These are phyloP conservation scores for Sebastes schlegelii DNA, from an alignment of 2,113 vertebrate genomes.

Conservation along the genomic window DNA sequence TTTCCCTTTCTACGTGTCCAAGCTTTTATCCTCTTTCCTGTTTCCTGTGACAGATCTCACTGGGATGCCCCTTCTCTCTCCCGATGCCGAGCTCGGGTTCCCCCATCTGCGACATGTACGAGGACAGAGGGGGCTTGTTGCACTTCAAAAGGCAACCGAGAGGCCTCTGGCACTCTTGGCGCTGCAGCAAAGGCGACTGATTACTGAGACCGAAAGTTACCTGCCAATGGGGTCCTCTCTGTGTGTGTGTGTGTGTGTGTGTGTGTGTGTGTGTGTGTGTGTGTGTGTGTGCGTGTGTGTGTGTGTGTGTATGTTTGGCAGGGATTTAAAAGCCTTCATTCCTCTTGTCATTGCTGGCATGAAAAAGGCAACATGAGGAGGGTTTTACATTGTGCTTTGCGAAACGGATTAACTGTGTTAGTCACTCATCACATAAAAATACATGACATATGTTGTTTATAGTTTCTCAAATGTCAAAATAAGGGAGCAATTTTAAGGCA, in stretches of 20 bases:
- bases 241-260: constrained; percentile 11
- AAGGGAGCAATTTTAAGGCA: neutral
- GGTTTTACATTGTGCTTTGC: constrained; percentile 40
- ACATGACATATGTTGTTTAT: neutral
- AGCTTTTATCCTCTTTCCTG: constrained; percentile 51
- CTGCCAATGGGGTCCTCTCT: constrained; percentile 56
- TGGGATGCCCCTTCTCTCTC: constrained; percentile 64
- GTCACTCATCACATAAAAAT: neutral
- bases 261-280: neutral
- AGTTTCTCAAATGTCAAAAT: constrained; percentile 6
- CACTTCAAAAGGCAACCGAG: constrained; percentile 69
- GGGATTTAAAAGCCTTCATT: constrained; percentile 46
- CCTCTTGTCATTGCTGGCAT: constrained; percentile 65
- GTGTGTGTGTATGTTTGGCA: constrained; percentile 59
- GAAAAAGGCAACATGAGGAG: constrained; percentile 48
- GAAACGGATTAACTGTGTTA: neutral
- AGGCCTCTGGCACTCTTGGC: constrained; percentile 59
- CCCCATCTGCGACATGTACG: constrained; percentile 69
- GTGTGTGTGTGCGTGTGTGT: neutral
- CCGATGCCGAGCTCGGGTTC: constrained; percentile 66
- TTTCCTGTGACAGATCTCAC: constrained; percentile 51
- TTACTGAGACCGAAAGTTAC: constrained; percentile 59
- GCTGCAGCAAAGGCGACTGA: constrained; percentile 46
- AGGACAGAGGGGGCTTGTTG: constrained; percentile 70
- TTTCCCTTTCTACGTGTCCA: constrained; percentile 45